These are phyloP conservation scores for Lordiphosa fenestrarum DNA, from an alignment of 2,888 invertebrate genomes.

Conservation along the genomic window DNA sequence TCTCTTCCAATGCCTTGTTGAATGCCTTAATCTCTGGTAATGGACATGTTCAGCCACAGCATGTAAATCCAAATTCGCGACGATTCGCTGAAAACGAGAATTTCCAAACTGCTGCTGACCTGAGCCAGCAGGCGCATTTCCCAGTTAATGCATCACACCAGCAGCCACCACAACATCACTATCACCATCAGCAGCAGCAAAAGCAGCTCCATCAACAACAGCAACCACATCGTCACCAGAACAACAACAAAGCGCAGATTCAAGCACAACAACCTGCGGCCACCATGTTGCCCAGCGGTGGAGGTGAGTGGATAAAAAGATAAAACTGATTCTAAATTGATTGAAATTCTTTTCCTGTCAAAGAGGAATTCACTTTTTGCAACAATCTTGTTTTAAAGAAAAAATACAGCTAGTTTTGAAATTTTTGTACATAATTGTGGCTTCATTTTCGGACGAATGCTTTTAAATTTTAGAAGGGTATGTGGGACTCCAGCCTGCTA, in stretches of 20 bases:
- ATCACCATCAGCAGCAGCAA: conserved; percentile 37
- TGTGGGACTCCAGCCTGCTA: too few species aligned
- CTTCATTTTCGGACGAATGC: too few species aligned
- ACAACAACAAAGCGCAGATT: conserved; percentile 45
- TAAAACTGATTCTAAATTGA: not conserved
- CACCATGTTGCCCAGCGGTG: conserved; percentile 51
- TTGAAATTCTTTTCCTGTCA: too few species aligned
- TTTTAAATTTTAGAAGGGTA: too few species aligned
- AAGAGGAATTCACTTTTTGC: too few species aligned
- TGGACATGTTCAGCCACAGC: conserved; percentile 10
- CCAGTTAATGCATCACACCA: not conserved
- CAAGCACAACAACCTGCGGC: conserved; percentile 43
- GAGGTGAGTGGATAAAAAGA: conserved; percentile 53
- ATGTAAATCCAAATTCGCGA: conserved; percentile 12
- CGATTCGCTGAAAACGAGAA: conserved; percentile 46
- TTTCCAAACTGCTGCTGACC: conserved; percentile 40
- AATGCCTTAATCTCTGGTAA: conserved; percentile 55
- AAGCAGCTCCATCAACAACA: conserved; percentile 11
- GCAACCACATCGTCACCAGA: conserved; percentile 37
- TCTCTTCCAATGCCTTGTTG: conserved; percentile 50
- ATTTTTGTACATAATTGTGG: too few species aligned
- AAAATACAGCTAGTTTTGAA: too few species aligned
- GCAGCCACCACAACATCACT: conserved; percentile 20
- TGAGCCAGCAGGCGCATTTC: conserved; percentile 24
- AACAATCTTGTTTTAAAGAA: too few species aligned